Evolutionary conservation across 2,113 vertebrate species (phyloP).

Genomic region (Pan paniscus): DNA sequence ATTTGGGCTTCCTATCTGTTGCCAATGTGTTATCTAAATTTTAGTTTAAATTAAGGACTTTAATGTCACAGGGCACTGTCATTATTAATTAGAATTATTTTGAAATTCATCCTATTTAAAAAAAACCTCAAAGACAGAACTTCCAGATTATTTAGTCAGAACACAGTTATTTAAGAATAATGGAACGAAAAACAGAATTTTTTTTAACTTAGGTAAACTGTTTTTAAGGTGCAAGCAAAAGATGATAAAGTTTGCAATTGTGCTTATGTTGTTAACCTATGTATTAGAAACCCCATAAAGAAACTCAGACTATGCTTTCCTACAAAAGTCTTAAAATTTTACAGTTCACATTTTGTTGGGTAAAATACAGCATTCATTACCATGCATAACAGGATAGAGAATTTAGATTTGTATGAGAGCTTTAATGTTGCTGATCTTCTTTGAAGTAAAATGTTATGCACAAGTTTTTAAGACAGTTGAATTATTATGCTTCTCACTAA

Average conservation of each 20-base stretch:
- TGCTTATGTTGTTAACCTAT: background rate
- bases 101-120: background rate
- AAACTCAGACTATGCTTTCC: background rate
- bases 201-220: background rate
- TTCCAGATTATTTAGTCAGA: background rate
- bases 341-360: background rate
- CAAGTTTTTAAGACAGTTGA: background rate
- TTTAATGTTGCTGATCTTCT: background rate
- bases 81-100: background rate
- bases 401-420: constrained; percentile 2
- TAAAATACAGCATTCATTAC: background rate
- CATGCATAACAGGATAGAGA: background rate
- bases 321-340: background rate
- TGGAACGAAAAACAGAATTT: background rate
- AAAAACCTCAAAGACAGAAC: background rate
- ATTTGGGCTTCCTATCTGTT: background rate
- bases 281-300: background rate
- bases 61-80: background rate
- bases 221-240: background rate
- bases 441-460: background rate
- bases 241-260: background rate
- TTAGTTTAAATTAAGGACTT: background rate
- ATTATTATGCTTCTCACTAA: background rate
- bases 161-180: background rate
- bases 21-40: background rate